Conservation (phyloP, 2,113 vertebrate species). For the Panthera leo region DNA sequence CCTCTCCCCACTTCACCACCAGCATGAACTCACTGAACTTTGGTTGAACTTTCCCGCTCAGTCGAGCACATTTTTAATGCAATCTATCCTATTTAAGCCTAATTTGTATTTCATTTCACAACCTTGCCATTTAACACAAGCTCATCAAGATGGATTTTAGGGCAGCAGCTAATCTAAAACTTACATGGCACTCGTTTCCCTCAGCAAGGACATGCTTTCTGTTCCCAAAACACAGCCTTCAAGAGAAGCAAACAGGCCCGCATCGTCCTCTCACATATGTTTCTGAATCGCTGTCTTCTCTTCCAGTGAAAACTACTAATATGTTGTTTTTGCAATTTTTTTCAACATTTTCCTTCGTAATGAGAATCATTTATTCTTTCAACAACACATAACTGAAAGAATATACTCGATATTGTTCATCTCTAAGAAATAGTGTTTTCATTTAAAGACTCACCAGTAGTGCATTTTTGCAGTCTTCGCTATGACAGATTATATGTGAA, state of each 20-base stretch:
- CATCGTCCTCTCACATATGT: neutral
- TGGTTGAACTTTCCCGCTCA: constrained; percentile 80
- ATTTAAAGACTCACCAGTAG: neutral
- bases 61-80: constrained; percentile 70
- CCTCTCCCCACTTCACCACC: constrained; percentile 18
- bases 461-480: neutral
- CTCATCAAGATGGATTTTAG: constrained; percentile 57
- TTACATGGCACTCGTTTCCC: constrained; percentile 48
- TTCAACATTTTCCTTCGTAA: neutral
- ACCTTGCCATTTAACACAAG: constrained; percentile 73
- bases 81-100: constrained; percentile 69
- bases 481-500: constrained; percentile 37
- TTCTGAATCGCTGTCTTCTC: neutral
- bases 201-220: neutral
- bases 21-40: constrained; percentile 79
- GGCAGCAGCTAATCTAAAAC: constrained; percentile 66
- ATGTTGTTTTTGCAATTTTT: neutral
- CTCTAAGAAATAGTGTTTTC: neutral
- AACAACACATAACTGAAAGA: neutral
- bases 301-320: neutral
- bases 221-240: neutral
- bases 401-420: constrained; percentile 15
- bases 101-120: constrained; percentile 80
- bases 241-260: neutral
- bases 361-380: constrained; percentile 21